Evolutionary conservation across 2,797 vertebrate genomes (phyloP), one percentile per base, ranked within the genome.

Genomic region (Lepus townsendii): DNA sequence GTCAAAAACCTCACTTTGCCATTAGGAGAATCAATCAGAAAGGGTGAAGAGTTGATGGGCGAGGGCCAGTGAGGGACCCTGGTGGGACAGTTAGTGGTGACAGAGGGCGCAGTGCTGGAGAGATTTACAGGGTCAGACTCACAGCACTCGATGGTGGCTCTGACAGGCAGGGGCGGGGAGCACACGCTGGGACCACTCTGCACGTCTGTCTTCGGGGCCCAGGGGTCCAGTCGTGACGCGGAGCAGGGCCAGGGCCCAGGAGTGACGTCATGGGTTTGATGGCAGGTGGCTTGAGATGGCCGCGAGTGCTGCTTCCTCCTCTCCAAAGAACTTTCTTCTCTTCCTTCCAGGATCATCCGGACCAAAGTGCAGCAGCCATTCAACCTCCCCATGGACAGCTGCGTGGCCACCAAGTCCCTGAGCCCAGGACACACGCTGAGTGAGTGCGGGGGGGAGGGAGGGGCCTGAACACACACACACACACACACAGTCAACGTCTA

Each of bases 291-390:
- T 16, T 38, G 42, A 54, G 50, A 11, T 20, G 62, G 1, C 24
- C 16, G 0, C 0, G 1, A 17, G 38, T 52, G 32, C 54, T 9
- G 2, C 2, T 22, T 75, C 14, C 6, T 62, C 65, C 27, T 90
- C 54, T 71, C 62, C 60, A 35, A 26, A 0, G 0, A 13, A 10
- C n/a, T 76, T 76, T 95, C 91, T 89, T 96, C 66, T 95, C 78
- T 97, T 80, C 88, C 52, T 96, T 92, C 35, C 92, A 99, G 99
- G 98, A 99, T 99, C 97, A 99, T 99, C 95, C 98, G 99, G 88
- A 99, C 99, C 35, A 99, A 99, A 96, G 99, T 99, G 75, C 99
- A 99, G 96, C 99, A 99, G 91, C 99, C 99, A 0, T 99, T 99
- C 97, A 99, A 99, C 90, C 99, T 99, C 76, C 99, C 99, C 24